Evolutionary conservation across 2,888 invertebrate genomes (phyloP).

Genomic region (Tinea trinotella): DNA sequence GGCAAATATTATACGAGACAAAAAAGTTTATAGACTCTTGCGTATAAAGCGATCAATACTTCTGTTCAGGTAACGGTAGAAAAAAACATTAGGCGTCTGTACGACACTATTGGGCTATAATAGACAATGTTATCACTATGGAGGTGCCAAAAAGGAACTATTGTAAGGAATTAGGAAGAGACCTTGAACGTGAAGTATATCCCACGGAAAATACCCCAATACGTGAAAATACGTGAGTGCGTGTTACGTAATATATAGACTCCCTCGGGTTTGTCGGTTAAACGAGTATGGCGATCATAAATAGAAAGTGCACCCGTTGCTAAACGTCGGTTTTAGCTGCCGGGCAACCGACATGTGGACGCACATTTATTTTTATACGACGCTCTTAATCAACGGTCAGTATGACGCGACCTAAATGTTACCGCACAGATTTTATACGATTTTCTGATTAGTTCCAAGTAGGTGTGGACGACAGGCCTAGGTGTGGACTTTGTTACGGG

Average conservation of each 20-base stretch:
- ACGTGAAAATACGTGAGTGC: conserved; percentile 1
- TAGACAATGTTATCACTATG: background rate
- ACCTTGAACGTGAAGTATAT: background rate
- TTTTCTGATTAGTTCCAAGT: conserved; percentile 38
- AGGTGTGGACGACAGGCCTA: conserved; percentile 20
- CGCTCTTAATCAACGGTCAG: conserved; percentile 31
- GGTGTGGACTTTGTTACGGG: too few relatives aligned
- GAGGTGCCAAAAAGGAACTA: background rate
- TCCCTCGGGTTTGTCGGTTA: conserved; percentile 6
- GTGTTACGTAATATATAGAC: conserved; percentile 1
- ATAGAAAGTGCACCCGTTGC: conserved; percentile 11
- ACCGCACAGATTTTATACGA: conserved; percentile 46
- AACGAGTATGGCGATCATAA: conserved; percentile 10
- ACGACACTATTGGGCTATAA: background rate
- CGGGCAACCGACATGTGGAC: conserved; percentile 11
- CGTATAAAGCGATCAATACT: too few relatives aligned
- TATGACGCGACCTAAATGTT: conserved; percentile 40
- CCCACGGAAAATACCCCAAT: conserved; percentile 1
- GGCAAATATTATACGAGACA: too few relatives aligned
- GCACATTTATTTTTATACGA: conserved; percentile 44
- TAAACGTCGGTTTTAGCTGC: conserved; percentile 13
- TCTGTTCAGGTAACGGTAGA: too few relatives aligned
- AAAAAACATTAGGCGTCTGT: background rate
- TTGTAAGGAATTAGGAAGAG: background rate
- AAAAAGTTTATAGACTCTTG: too few relatives aligned